phyloP scores from a whole-genome alignment of 1,140 invertebrate species.

The Argopecten irradians region DNA sequence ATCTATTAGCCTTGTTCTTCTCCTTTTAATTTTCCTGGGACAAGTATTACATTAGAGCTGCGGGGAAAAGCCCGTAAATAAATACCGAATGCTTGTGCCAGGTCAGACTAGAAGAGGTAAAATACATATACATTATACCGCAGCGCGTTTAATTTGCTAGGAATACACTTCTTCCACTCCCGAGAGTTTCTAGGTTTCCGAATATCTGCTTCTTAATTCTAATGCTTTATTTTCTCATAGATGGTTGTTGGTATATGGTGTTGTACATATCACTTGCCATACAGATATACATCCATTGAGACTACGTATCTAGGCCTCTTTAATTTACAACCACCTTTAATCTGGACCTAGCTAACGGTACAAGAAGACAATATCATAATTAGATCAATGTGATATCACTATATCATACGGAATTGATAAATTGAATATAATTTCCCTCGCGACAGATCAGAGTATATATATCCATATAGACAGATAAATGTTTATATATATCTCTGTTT shows the following conservation, averaged over 20 bases:
- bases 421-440: conserved; percentile 22
- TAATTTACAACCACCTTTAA: neutral
- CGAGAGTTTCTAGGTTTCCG: neutral
- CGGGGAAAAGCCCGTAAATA: neutral
- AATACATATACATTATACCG: neutral
- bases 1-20: neutral
- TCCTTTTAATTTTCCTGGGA: neutral
- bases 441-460: conserved; percentile 7
- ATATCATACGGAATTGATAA: conserved; percentile 12
- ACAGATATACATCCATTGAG: neutral
- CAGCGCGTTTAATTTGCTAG: neutral
- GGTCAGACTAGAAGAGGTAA: neutral
- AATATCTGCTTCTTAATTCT: neutral
- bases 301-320: neutral
- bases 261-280: neutral
- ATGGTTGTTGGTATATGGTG: neutral
- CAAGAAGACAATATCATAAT: conserved; percentile 12
- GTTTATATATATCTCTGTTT: neutral
- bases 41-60: neutral
- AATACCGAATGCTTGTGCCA: neutral
- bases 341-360: neutral
- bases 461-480: conserved; percentile 1
- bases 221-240: neutral
- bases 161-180: neutral
- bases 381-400: conserved; percentile 2